Evolutionary conservation across 2,888 invertebrate genomes (phyloP), one percentile per base, ranked within the genome.

Genomic region (Junonia oenone): DNA sequence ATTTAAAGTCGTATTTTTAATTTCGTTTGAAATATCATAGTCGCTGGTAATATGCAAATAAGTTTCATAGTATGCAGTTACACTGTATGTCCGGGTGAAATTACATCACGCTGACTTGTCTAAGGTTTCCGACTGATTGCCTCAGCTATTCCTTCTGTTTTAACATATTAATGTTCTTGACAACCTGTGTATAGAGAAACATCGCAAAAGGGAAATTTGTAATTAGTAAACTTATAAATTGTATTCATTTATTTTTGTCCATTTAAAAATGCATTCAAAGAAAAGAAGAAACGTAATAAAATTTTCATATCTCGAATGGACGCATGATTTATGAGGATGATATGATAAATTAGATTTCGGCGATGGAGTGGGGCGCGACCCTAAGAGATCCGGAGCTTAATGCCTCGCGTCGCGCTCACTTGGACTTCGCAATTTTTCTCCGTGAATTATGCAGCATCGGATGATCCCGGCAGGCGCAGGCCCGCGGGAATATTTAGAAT

Each of bases 361-460:
- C 31, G 49, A 48, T 51, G 38, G 33, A 46, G 40, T 17, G 35
- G 47, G 40, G 33, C 13, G n/a, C 43, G 27, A 50, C 55, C 55
- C 55, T 46, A 13, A 52, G 26, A 45, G 45, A 26, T 31, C 40
- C 33, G 45, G 9, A 15, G 49, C 43, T 46, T 46, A 46, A 55
- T 55, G 14, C 17, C 37, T 46, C 55, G n/a, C 11, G 38, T 40
- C 49, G 52, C 17, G 45, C 50, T 40, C 46, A 17, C 55, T 65
- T 56, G 64, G 67, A 65, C 64, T 61, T 64, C 58, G 45, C 63
- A 58, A 64, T 64, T 63, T 64, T 66, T 64, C 63, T 62, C 58
- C 55, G 52, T 63, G 66, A 68, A 63, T 65, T 66, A 65, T 60
- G 14, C 37, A 45, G 27, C 45, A 26, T 51, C 35, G 50, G 46